Conservation (phyloP, 2,797 vertebrate genomes). For the Oreortyx pictus region DNA sequence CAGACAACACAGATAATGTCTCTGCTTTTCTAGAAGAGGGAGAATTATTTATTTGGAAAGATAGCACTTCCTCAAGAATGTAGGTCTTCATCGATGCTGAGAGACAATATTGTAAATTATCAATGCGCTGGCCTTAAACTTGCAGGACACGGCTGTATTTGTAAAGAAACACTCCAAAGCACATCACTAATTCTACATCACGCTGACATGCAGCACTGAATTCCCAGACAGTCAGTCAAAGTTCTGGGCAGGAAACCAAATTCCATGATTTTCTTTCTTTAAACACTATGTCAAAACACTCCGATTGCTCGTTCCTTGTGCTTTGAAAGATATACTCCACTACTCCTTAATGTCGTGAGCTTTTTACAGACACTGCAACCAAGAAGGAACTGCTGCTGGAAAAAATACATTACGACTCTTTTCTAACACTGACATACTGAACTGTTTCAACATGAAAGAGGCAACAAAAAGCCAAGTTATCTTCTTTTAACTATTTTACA, state of each 20-base stretch:
- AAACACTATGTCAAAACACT: constrained; percentile 52
- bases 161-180: neutral
- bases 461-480: neutral
- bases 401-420: neutral
- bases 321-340: constrained; percentile 50
- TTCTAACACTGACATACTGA: neutral
- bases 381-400: constrained; percentile 16
- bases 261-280: constrained; percentile 46
- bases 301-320: constrained; percentile 29
- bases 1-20: neutral
- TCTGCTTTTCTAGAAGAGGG: neutral
- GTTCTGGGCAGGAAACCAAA: constrained; percentile 58
- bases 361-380: constrained; percentile 31
- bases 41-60: neutral
- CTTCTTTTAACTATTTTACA: neutral
- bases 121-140: neutral
- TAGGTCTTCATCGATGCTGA: neutral
- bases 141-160: neutral
- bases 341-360: neutral
- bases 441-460: neutral
- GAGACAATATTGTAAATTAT: constrained; percentile 3
- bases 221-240: constrained; percentile 71
- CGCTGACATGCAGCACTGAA: constrained; percentile 9
- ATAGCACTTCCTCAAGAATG: neutral
- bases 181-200: neutral